These are phyloP conservation scores for Strigops habroptila DNA, from an alignment of 2,113 vertebrate species.

Conservation along the genomic window DNA sequence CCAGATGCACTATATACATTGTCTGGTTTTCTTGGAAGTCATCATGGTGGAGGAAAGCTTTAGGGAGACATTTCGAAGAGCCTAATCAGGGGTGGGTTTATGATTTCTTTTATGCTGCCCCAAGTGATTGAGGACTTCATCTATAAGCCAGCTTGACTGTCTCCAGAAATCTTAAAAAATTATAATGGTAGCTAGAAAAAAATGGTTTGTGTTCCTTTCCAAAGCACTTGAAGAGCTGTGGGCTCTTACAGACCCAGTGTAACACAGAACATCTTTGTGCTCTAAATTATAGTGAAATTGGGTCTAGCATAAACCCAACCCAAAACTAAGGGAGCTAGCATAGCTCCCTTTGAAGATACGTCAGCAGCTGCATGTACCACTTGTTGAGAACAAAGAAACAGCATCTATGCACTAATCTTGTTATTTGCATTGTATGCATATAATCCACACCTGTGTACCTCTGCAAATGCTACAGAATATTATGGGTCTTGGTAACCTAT, in stretches of 20 bases:
- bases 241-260: background rate
- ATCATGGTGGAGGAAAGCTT: background rate
- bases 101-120: background rate
- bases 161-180: background rate
- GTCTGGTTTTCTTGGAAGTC: background rate
- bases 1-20: accelerated
- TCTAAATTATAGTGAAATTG: background rate
- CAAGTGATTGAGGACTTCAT: background rate
- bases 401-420: background rate
- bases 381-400: background rate
- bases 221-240: background rate
- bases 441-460: background rate
- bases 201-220: background rate
- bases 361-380: background rate
- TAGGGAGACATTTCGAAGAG: background rate
- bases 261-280: background rate
- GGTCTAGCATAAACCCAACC: background rate
- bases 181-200: background rate
- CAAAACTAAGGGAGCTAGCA: background rate
- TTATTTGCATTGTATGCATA: background rate
- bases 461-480: accelerated
- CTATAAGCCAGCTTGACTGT: background rate
- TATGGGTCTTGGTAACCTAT: background rate
- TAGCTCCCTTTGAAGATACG: background rate
- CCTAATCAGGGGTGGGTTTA: background rate